Percentiles rank a stretch among this genome's conserved stretches.
Evolutionary conservation across 2,797 vertebrate species (phyloP).

Genomic region (Nyctibius grandis): DNA sequence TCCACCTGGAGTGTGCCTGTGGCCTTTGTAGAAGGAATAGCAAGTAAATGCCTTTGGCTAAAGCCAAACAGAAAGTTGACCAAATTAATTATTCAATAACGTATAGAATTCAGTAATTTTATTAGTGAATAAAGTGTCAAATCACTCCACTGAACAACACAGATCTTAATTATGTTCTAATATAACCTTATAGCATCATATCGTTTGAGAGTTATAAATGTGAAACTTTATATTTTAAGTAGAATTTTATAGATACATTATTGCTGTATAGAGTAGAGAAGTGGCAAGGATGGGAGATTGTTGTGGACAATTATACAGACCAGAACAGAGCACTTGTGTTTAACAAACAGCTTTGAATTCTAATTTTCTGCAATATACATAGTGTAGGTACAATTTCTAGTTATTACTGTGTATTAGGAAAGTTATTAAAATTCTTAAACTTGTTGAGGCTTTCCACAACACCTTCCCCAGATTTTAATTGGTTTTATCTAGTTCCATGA

Average conservation of each 20-base stretch:
- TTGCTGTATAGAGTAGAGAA: slow-evolving; percentile 20
- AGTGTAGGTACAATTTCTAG: slow-evolving; percentile 74
- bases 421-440: slow-evolving; percentile 78
- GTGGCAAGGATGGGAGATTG: slow-evolving; percentile 50
- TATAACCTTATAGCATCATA: slow-evolving; percentile 16
- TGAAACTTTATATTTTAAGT: slow-evolving; percentile 32
- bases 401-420: slow-evolving; percentile 74
- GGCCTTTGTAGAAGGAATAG: not conserved
- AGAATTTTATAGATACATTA: slow-evolving; percentile 1
- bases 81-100: not conserved
- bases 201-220: not conserved
- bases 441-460: slow-evolving; percentile 72
- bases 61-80: not conserved
- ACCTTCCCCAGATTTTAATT: slow-evolving; percentile 74
- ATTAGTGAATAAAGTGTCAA: not conserved
- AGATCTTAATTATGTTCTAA: not conserved
- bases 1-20: not conserved
- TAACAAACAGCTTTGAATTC: slow-evolving; percentile 75
- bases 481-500: slow-evolving; percentile 73
- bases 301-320: slow-evolving; percentile 67
- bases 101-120: not conserved
- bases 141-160: not conserved
- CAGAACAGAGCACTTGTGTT: slow-evolving; percentile 53
- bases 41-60: not conserved
- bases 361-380: slow-evolving; percentile 70